phyloP scores from a whole-genome alignment of 2,113 vertebrate genomes.

The Serinus canaria region DNA sequence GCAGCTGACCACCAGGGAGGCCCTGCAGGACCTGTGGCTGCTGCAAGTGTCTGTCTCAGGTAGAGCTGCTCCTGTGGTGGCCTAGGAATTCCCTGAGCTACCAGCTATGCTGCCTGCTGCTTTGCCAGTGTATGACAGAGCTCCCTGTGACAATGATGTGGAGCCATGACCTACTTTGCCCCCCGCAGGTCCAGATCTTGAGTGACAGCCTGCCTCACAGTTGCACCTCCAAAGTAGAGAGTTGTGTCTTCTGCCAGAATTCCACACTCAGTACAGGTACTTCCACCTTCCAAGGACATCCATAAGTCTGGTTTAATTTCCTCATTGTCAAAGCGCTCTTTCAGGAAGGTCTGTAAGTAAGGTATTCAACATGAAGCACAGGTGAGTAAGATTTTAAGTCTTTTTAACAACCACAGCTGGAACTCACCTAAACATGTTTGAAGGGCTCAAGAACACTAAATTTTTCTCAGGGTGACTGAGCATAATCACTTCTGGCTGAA shows the following conservation, averaged over 20 bases:
- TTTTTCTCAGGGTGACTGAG: neutral
- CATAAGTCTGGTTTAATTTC: slow-evolving; percentile 88
- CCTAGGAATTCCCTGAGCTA: neutral
- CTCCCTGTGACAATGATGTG: neutral
- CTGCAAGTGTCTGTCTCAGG: neutral
- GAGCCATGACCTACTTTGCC: slow-evolving; percentile 84
- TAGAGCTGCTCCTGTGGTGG: neutral
- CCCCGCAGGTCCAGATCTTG: slow-evolving; percentile 92
- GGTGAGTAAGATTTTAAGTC: neutral
- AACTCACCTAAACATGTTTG: neutral
- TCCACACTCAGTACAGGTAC: slow-evolving; percentile 90
- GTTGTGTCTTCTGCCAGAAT: slow-evolving; percentile 92
- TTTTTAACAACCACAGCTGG: neutral
- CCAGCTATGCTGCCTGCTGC: neutral
- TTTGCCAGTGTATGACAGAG: neutral
- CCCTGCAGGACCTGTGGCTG: too few species aligned
- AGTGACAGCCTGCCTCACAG: slow-evolving; percentile 91
- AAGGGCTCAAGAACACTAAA: neutral
- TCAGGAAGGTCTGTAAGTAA: slow-evolving; percentile 85
- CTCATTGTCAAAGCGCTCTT: slow-evolving; percentile 96
- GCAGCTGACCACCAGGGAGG: too few species aligned
- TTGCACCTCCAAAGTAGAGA: slow-evolving; percentile 90
- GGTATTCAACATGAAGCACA: neutral
- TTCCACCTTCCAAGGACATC: slow-evolving; percentile 93
- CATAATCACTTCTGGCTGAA: neutral